These are phyloP conservation scores for Sylvilagus floridanus DNA, from an alignment of 2,797 vertebrate genomes.

Conservation along the genomic window DNA sequence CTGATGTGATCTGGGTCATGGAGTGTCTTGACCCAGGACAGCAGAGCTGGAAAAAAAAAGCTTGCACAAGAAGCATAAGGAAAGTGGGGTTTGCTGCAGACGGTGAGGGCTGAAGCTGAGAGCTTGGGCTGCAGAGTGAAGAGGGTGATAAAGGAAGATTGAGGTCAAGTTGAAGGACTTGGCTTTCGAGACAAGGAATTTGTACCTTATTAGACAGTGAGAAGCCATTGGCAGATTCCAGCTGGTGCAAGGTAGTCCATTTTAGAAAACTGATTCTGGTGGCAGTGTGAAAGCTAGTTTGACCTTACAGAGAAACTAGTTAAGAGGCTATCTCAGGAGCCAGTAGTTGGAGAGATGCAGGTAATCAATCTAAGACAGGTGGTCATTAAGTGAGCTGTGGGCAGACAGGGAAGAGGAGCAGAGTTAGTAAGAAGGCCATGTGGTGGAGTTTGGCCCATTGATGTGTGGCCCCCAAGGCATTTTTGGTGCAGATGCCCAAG, in stretches of 20 bases:
- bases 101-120: neutral
- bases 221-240: neutral
- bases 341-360: neutral
- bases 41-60: neutral
- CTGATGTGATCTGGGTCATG: neutral
- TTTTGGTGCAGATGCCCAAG: neutral
- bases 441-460: neutral
- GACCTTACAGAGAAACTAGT: neutral
- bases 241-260: neutral
- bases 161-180: neutral
- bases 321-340: neutral
- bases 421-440: neutral
- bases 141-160: neutral
- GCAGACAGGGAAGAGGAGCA: neutral
- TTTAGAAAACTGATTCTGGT: neutral
- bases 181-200: neutral
- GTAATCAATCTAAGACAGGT: neutral
- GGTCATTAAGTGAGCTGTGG: neutral
- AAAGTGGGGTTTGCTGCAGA: neutral
- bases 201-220: slow-evolving; percentile 20
- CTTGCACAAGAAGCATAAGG: neutral
- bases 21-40: neutral
- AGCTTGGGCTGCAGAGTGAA: neutral
- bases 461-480: neutral
- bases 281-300: neutral